phyloP scores from a whole-genome alignment of 1,140 invertebrate species.

The Drosophila nannoptera region DNA sequence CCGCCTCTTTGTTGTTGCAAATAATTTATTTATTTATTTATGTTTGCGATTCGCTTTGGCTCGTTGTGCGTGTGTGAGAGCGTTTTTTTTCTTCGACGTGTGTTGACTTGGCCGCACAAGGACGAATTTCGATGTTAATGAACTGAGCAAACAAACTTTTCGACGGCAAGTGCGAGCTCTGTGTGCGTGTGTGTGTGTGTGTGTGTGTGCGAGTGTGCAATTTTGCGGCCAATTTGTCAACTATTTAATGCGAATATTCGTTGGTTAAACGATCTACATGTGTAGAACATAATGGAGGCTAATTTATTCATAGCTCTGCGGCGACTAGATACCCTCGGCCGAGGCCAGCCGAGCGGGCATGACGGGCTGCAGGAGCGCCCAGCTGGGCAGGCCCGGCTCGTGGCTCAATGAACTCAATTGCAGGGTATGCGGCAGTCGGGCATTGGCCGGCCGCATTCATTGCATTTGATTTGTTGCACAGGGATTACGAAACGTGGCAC shows the following conservation, averaged over 20 bases:
- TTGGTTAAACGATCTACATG: slow-evolving; percentile 50
- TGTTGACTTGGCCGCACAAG: slow-evolving; percentile 62
- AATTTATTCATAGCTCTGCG: slow-evolving; percentile 21
- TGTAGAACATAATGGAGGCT: slow-evolving; percentile 33
- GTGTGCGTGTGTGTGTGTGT: slow-evolving; percentile 30
- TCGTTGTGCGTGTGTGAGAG: slow-evolving; percentile 14
- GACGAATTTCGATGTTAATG: slow-evolving; percentile 75
- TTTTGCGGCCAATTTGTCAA: slow-evolving; percentile 75
- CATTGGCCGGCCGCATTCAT: too few relatives aligned
- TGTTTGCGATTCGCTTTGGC: slow-evolving; percentile 50
- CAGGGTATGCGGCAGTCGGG: slow-evolving; percentile 6
- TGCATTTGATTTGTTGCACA: slow-evolving; percentile 21
- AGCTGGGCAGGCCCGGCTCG: too few relatives aligned
- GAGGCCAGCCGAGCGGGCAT: too few relatives aligned
- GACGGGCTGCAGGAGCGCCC: too few relatives aligned
- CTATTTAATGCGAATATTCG: slow-evolving; percentile 67
- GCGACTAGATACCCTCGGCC: slow-evolving; percentile 18
- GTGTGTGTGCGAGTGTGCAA: slow-evolving; percentile 53
- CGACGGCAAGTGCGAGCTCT: slow-evolving; percentile 47
- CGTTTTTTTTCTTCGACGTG: slow-evolving; percentile 16
- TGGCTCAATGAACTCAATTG: not conserved
- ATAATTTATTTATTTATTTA: slow-evolving; percentile 57
- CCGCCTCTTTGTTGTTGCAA: slow-evolving; percentile 43
- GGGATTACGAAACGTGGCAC: slow-evolving; percentile 27
- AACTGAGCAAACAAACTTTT: slow-evolving; percentile 69